Evolutionary conservation across 2,888 invertebrate species (phyloP).

Genomic region (Capitulum mitella): DNA sequence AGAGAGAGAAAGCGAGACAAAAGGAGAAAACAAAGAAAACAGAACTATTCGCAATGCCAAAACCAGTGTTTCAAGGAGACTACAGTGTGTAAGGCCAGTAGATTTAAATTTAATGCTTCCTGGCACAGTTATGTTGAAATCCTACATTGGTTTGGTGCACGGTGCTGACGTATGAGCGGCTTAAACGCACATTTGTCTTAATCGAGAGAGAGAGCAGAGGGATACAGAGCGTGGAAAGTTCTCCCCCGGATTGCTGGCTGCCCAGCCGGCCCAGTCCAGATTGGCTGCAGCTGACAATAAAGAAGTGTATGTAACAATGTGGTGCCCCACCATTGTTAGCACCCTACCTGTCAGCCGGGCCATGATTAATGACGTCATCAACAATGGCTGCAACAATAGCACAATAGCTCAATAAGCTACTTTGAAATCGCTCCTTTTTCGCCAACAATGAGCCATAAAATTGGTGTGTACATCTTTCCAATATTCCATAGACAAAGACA

Average conservation of each 20-base stretch:
- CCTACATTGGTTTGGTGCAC: background rate
- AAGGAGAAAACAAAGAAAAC: no score
- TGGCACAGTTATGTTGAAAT: no score
- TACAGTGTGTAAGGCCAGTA: no score
- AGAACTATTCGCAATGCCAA: no score
- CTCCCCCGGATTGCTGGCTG: background rate
- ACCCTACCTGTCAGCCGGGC: slow-evolving; percentile 14
- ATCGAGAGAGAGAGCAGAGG: no score
- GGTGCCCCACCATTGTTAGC: background rate
- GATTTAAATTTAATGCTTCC: no score
- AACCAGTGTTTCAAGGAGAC: no score
- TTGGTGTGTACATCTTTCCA: slow-evolving; percentile 21
- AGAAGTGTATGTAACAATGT: slow-evolving; percentile 15
- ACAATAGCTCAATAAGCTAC: slow-evolving; percentile 19
- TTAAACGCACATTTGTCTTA: background rate
- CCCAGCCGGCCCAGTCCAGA: slow-evolving; percentile 16
- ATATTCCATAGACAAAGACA: slow-evolving; percentile 7
- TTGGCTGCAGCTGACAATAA: slow-evolving; percentile 14
- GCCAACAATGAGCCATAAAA: slow-evolving; percentile 15
- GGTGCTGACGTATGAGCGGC: background rate
- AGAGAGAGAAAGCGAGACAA: no score
- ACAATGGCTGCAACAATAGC: slow-evolving; percentile 11
- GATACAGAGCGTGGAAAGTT: no score
- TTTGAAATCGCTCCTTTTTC: slow-evolving; percentile 22
- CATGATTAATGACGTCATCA: slow-evolving; percentile 20